Percentiles rank a stretch among this genome's conserved stretches.
phyloP scores from a whole-genome alignment of 2,888 invertebrate species.

The Chouioia cunea region DNA sequence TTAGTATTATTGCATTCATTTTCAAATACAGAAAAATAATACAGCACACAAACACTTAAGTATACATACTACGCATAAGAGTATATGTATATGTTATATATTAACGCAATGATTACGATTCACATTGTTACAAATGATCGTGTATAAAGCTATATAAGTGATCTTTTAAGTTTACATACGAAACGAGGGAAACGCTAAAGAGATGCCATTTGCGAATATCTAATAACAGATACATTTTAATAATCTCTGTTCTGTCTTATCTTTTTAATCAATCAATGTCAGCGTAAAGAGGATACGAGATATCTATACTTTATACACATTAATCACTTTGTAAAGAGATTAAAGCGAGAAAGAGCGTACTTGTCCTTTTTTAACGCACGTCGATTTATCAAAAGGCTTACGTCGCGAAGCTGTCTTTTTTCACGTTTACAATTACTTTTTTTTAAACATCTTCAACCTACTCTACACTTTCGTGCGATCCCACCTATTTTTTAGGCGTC shows the following conservation, averaged over 20 bases:
- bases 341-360: conserved; percentile 39
- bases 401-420: conserved; percentile 51
- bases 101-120: conserved; percentile 68
- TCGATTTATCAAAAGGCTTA: conserved; percentile 49
- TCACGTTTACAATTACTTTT: conserved; percentile 53
- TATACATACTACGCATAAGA: conserved; percentile 65
- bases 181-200: conserved; percentile 62
- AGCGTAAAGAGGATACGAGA: conserved; percentile 44
- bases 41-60: conserved; percentile 56
- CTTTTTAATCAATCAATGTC: conserved; percentile 49
- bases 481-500: conserved; percentile 59
- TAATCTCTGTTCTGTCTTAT: conserved; percentile 46
- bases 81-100: conserved; percentile 68
- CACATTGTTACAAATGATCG: conserved; percentile 67
- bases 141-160: conserved; percentile 69
- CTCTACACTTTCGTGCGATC: conserved; percentile 53
- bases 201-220: conserved; percentile 62
- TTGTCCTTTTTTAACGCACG: conserved; percentile 36
- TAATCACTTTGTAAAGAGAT: conserved; percentile 38
- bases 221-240: conserved; percentile 33
- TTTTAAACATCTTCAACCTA: conserved; percentile 49
- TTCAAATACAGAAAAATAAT: conserved; percentile 53
- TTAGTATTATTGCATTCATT: conserved; percentile 67
- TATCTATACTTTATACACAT: conserved; percentile 50
- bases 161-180: conserved; percentile 65